A percentile compares a stretch with the other conserved stretches of the same genome.
These are phyloP conservation scores for Rambutsinella grinnellia DNA, from an alignment of 2,888 invertebrate genomes.

Conservation along the genomic window DNA sequence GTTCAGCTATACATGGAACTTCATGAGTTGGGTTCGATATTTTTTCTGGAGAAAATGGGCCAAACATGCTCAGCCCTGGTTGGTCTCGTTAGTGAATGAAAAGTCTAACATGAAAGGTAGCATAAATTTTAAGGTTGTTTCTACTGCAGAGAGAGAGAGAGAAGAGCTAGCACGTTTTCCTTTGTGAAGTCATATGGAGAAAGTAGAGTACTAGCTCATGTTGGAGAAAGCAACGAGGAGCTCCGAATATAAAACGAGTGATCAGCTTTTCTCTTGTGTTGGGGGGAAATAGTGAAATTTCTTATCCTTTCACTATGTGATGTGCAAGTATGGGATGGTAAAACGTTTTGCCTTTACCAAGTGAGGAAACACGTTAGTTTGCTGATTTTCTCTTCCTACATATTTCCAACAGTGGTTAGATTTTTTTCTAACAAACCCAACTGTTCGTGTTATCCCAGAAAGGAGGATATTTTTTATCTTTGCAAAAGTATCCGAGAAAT, in stretches of 20 bases:
- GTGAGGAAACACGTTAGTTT: slow-evolving; percentile 42
- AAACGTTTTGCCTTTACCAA: not conserved
- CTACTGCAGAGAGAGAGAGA: no score
- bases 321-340: not conserved
- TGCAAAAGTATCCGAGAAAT: slow-evolving; percentile 48
- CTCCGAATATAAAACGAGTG: slow-evolving; percentile 38
- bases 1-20: not conserved
- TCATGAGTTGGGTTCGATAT: not conserved
- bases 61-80: not conserved
- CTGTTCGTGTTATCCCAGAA: slow-evolving; percentile 34
- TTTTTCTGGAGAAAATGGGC: slow-evolving; percentile 1
- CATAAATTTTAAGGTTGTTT: not conserved
- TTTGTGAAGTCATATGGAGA: slow-evolving; percentile 41
- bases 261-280: slow-evolving; percentile 33
- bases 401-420: slow-evolving; percentile 26
- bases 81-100: not conserved
- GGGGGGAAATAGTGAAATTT: slow-evolving; percentile 1
- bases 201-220: slow-evolving; percentile 9
- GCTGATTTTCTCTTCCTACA: slow-evolving; percentile 1
- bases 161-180: not conserved
- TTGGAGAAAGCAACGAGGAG: slow-evolving; percentile 17
- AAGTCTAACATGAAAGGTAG: not conserved
- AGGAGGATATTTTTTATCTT: slow-evolving; percentile 8
- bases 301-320: not conserved
- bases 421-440: not conserved